Evolutionary conservation across 2,888 invertebrate genomes (phyloP).

Genomic region (Podabrus alpinus): DNA sequence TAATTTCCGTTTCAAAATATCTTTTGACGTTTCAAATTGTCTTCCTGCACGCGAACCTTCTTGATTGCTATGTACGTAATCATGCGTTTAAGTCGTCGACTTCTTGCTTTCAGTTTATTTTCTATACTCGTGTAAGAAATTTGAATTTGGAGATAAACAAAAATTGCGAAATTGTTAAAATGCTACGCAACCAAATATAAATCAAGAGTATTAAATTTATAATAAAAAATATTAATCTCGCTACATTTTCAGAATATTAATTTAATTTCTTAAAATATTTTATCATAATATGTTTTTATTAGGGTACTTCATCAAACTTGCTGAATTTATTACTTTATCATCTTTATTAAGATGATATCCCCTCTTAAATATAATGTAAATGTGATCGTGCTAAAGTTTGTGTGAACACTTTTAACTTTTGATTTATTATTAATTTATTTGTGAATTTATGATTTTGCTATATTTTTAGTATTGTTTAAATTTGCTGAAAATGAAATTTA

Average conservation of each 20-base stretch:
- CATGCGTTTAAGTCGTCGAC: neutral
- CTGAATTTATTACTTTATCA: neutral
- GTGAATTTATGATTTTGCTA: neutral
- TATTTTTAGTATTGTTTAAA: neutral
- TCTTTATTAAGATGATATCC: neutral
- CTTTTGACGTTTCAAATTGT: no score
- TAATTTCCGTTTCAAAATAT: no score
- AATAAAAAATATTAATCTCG: neutral
- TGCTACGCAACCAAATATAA: neutral
- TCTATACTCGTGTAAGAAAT: no score
- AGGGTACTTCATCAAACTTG: neutral
- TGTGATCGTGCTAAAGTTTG: neutral
- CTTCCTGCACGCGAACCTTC: no score
- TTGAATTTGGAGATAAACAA: neutral
- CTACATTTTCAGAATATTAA: neutral
- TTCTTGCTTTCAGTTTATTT: neutral
- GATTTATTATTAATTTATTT: neutral
- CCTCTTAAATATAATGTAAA: neutral
- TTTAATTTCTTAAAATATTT: neutral
- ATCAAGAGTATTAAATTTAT: neutral
- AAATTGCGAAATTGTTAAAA: neutral
- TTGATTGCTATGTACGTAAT: no score
- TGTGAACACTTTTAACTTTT: neutral
- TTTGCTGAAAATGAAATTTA: neutral
- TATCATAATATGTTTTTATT: neutral